Conservation (phyloP, 2,113 vertebrate genomes). For the Zosterops pallidus region DNA sequence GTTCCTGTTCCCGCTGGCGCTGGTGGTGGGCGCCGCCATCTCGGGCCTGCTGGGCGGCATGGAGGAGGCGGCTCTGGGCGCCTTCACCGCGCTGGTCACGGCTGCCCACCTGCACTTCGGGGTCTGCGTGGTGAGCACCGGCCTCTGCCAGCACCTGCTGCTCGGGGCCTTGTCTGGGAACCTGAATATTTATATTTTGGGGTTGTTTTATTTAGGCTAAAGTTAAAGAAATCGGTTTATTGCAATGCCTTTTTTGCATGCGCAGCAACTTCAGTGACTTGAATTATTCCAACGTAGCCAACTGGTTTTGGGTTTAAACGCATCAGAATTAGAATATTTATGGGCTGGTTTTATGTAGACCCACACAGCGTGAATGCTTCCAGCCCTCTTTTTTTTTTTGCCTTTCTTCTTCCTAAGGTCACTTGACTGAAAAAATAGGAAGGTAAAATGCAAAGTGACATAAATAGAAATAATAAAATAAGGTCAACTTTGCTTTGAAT, state of each 20-base stretch:
- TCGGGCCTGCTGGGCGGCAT: background rate
- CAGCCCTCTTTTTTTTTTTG: background rate
- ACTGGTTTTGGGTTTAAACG: background rate
- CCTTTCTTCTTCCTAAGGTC: background rate
- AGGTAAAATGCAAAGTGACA: background rate
- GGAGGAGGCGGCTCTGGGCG: background rate
- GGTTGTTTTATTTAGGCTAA: background rate
- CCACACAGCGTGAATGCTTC: background rate
- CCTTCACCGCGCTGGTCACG: background rate
- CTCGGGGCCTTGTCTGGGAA: fast-evolving
- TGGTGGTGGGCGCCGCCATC: slow-evolving; percentile 2
- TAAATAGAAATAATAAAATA: background rate
- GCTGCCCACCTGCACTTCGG: slow-evolving; percentile 54
- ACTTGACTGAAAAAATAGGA: background rate
- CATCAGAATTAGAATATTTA: background rate
- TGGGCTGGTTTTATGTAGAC: background rate
- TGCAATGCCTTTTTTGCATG: background rate
- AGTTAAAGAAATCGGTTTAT: background rate
- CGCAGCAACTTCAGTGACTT: background rate
- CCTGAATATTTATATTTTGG: background rate
- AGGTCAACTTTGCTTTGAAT: background rate
- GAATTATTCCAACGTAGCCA: background rate
- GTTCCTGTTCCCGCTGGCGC: slow-evolving; percentile 42
- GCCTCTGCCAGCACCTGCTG: fast-evolving
- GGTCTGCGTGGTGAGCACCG: slow-evolving; percentile 49